Evolutionary conservation across 2,888 invertebrate genomes (phyloP), one percentile per base, ranked within the genome.

Genomic region (Liopterus haemorrhoidalis): DNA sequence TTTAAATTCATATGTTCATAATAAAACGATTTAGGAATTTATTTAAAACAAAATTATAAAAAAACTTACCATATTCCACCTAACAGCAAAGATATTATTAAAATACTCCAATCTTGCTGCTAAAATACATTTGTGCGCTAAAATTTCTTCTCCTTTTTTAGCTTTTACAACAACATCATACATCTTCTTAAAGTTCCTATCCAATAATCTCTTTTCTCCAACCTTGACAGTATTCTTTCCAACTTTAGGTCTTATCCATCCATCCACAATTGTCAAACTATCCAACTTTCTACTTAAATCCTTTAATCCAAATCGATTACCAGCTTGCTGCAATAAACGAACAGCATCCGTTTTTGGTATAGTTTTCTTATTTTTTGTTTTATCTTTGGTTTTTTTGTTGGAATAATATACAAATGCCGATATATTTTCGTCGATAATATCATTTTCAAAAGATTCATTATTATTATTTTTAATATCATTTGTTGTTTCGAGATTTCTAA

Each of bases 21-120:
- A n/a, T n/a, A n/a, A n/a, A n/a, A n/a, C n/a, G n/a, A n/a, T n/a
- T n/a, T n/a, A n/a, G n/a, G n/a, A n/a, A n/a, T n/a, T n/a, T n/a
- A n/a, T n/a, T n/a, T n/a, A n/a, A n/a, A n/a, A n/a, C n/a, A n/a
- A n/a, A n/a, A 25, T n/a, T 31, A 11, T 4, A 30, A 9, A 14
- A 16, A n/a, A 9, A 59, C 66, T 63, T 59, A 82, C 82, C 75
- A 82, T 82, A 36, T 76, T 72, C 90, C 90, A 91, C 30, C 82
- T 77, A 57, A 80, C 78, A 58, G 80, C 77, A 56, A 91, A 82
- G 85, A 92, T 86, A 57, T 82, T 82, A 49, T 79, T 77, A 63
- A 92, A 92, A 66, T 91, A 92, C 52, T 91, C 89, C n/a, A 86
- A 68, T 21, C 89, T 68, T 0, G 87, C 82, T 0, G 82, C 80